Evolutionary conservation across 2,888 invertebrate genomes (phyloP).

Genomic region (Hylaea fasciaria): DNA sequence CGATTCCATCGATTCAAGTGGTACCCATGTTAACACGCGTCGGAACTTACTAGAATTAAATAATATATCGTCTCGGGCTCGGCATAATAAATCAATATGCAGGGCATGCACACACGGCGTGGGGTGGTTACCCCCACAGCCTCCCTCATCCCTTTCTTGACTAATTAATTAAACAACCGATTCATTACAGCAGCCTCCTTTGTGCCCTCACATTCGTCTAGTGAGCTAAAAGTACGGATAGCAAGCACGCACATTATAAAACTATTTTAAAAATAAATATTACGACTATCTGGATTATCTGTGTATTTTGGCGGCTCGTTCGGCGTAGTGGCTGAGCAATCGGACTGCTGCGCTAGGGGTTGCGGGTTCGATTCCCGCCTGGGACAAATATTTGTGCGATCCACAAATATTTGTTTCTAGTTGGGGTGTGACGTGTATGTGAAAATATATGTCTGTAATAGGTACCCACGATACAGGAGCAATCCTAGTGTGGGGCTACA

Average conservation of each 20-base stretch:
- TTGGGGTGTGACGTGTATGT: no score
- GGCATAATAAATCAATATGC: conserved; percentile 84
- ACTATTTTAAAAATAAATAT: neutral
- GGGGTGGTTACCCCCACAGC: conserved; percentile 48
- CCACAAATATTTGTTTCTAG: no score
- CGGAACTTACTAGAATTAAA: conserved; percentile 80
- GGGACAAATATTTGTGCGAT: no score
- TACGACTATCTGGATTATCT: no score
- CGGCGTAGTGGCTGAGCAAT: no score
- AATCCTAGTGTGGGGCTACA: no score
- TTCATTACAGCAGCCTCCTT: conserved; percentile 87
- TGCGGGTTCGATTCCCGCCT: no score
- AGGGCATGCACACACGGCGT: conserved; percentile 77
- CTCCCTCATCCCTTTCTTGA: conserved; percentile 79
- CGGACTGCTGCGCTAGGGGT: no score
- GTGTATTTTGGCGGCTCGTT: no score
- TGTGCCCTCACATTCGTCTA: conserved; percentile 83
- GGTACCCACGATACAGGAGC: no score
- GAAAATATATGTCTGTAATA: no score
- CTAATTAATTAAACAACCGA: conserved; percentile 91
- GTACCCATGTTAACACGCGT: conserved; percentile 63
- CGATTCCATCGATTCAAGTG: conserved; percentile 23
- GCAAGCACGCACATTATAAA: conserved; percentile 41
- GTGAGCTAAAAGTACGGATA: conserved; percentile 63
- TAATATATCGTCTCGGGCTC: conserved; percentile 77